phyloP scores from a whole-genome alignment of 2,113 vertebrate genomes.

The Arvicanthis niloticus region DNA sequence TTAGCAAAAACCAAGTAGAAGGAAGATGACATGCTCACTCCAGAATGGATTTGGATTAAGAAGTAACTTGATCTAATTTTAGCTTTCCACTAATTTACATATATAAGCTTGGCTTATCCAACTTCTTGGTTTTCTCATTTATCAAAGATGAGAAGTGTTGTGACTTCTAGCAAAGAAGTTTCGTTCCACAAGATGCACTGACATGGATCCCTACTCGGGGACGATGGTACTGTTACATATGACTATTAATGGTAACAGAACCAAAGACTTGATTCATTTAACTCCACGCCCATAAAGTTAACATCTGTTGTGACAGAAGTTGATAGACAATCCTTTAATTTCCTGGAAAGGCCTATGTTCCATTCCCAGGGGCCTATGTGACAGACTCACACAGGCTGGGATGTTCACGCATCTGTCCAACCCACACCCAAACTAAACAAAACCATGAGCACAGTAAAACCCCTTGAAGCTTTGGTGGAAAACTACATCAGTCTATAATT shows the following conservation, averaged over 20 bases:
- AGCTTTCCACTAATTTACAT: conserved; percentile 22
- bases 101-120: background rate
- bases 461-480: conserved; percentile 61
- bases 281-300: conserved; percentile 44
- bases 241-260: background rate
- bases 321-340: conserved; percentile 67
- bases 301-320: conserved; percentile 49
- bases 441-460: conserved; percentile 58
- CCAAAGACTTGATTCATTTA: conserved; percentile 39
- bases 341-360: conserved; percentile 60
- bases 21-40: background rate
- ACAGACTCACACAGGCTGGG: conserved; percentile 16
- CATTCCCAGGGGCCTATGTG: background rate
- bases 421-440: conserved; percentile 53
- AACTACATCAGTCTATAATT: conserved; percentile 62
- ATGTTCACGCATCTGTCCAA: conserved; percentile 44
- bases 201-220: conserved; percentile 37
- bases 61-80: conserved; percentile 53
- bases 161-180: background rate
- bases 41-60: conserved; percentile 1
- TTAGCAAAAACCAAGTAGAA: background rate
- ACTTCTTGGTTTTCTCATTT: conserved; percentile 55
- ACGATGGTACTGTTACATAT: conserved; percentile 34
- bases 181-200: conserved; percentile 14
- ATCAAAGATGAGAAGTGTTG: conserved; percentile 31